Evolutionary conservation across 2,113 vertebrate genomes (phyloP).

Genomic region (Bungarus multicinctus): DNA sequence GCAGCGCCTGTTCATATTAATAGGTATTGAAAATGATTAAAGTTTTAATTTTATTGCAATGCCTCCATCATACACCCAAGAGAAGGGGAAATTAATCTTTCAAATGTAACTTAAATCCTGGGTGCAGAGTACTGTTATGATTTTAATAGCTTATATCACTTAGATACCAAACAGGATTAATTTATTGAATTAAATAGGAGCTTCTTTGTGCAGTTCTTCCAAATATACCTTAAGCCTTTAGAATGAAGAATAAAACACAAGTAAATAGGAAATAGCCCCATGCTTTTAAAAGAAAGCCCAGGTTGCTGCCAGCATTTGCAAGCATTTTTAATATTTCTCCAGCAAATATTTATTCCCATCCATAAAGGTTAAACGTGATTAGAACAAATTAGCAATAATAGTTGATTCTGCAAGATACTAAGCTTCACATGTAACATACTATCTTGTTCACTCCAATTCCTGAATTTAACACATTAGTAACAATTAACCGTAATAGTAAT

Average conservation of each 20-base stretch:
- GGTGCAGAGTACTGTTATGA: background rate
- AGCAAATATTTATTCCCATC: constrained; percentile 53
- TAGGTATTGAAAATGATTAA: constrained; percentile 35
- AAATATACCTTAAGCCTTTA: constrained; percentile 20
- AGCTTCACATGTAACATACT: background rate
- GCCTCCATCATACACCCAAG: constrained; percentile 38
- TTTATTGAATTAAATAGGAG: constrained; percentile 35
- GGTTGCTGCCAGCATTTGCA: constrained; percentile 43
- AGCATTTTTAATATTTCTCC: constrained; percentile 46
- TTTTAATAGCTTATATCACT: constrained; percentile 19
- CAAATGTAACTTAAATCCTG: constrained; percentile 36
- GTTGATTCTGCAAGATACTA: background rate
- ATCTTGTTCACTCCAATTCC: background rate
- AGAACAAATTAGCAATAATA: constrained; percentile 33
- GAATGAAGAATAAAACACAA: constrained; percentile 21
- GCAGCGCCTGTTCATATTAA: constrained; percentile 10
- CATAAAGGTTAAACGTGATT: constrained; percentile 67
- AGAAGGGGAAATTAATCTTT: constrained; percentile 44
- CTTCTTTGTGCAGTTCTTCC: constrained; percentile 24
- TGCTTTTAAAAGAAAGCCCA: constrained; percentile 11
- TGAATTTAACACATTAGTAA: background rate
- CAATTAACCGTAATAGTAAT: background rate
- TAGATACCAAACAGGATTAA: constrained; percentile 34
- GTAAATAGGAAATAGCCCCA: background rate
- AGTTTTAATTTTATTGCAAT: constrained; percentile 32